Evolutionary conservation across 2,888 invertebrate genomes (phyloP).

Genomic region (Hirtodrosophila histrioides): DNA sequence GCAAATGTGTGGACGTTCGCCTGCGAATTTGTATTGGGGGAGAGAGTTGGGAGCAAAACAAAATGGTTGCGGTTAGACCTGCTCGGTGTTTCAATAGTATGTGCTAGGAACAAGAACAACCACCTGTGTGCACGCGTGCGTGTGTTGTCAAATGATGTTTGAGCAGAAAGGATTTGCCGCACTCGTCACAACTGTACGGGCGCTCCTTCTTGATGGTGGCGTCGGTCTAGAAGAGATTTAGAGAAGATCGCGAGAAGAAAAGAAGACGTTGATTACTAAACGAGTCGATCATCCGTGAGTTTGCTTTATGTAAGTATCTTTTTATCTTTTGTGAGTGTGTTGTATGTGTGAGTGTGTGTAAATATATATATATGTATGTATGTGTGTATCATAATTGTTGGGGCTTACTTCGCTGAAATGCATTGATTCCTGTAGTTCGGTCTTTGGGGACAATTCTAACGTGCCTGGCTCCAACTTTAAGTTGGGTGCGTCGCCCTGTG

Average conservation of each 20-base stretch:
- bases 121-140: conserved; percentile 91
- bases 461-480: conserved; percentile 84
- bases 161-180: conserved; percentile 92
- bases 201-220: conserved; percentile 87
- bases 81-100: conserved; percentile 41
- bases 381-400: conserved; percentile 34
- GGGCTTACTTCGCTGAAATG: conserved; percentile 81
- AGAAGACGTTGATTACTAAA: conserved; percentile 36
- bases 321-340: not conserved
- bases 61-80: conserved; percentile 55
- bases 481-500: conserved; percentile 84
- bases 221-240: conserved; percentile 77
- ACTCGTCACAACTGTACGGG: conserved; percentile 92
- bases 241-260: conserved; percentile 22
- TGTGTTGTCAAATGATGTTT: conserved; percentile 94
- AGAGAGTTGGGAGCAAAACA: not conserved
- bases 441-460: conserved; percentile 84
- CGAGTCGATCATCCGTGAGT: not conserved
- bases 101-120: conserved; percentile 75
- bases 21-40: conserved; percentile 76
- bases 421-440: conserved; percentile 84
- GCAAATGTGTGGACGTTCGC: conserved; percentile 91
- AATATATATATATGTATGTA: conserved; percentile 16
- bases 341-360: conserved; percentile 3
- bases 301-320: conserved; percentile 3